A percentile compares a stretch with the other conserved stretches of the same genome.
Evolutionary conservation across 1,140 invertebrate genomes (phyloP).

Genomic region (Theocolax elegans): DNA sequence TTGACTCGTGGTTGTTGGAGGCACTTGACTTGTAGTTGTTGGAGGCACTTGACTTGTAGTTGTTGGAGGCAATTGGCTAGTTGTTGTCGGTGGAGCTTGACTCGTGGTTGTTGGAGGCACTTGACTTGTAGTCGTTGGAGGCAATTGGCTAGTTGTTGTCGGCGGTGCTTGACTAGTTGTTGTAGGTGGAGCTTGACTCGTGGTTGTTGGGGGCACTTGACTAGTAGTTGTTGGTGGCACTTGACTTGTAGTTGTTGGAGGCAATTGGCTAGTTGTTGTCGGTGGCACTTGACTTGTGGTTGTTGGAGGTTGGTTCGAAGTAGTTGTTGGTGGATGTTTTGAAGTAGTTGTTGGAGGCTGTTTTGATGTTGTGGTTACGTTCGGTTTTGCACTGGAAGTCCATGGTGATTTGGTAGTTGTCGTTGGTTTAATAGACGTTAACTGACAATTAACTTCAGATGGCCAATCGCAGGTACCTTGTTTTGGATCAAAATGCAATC

Average conservation of each 20-base stretch:
- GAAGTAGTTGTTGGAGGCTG: background rate
- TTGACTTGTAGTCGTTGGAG: background rate
- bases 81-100: background rate
- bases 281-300: background rate
- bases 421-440: background rate
- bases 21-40: background rate
- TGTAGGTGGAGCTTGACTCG: background rate
- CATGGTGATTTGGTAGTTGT: background rate
- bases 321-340: background rate
- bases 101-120: background rate
- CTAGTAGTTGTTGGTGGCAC: too few species aligned
- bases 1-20: background rate
- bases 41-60: background rate
- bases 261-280: too few species aligned
- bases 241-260: background rate
- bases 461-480: constrained; percentile 9
- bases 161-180: background rate
- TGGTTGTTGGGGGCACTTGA: too few species aligned
- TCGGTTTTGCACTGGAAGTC: background rate
- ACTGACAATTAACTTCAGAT: background rate
- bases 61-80: background rate
- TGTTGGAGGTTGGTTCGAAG: background rate
- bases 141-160: too few species aligned
- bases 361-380: background rate
- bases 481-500: background rate